Conservation (phyloP, 2,113 vertebrate species). For the Tor tambroides region DNA sequence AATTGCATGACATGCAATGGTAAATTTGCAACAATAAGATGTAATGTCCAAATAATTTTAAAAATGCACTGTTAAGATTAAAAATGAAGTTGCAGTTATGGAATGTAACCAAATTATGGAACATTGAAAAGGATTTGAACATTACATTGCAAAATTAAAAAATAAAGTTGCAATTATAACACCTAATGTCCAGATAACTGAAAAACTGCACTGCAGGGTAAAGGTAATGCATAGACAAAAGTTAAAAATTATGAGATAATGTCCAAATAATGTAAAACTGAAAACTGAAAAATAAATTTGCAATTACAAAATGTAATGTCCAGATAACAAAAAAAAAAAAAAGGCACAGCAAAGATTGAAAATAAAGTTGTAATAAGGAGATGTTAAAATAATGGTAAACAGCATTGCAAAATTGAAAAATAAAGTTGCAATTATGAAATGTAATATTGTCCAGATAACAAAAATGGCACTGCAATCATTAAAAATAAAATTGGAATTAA, state of each 20-base stretch:
- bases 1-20: background rate
- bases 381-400: background rate
- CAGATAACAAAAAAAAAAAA: background rate
- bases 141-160: no score
- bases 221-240: background rate
- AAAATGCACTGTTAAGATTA: no score
- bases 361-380: background rate
- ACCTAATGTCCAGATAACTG: background rate
- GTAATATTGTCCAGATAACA: no score
- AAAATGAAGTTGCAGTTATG: background rate
- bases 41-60: background rate
- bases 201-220: background rate
- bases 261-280: no score
- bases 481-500: no score
- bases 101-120: background rate
- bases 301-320: background rate
- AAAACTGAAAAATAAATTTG: background rate
- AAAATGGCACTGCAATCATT: no score
- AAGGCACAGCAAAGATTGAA: background rate
- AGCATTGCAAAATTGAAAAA: background rate
- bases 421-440: background rate
- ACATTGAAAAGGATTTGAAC: no score
- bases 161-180: background rate
- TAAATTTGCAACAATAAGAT: background rate
- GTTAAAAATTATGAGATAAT: no score